Percentiles rank a stretch among this genome's conserved stretches.
These are phyloP conservation scores for Argopecten irradians DNA, from an alignment of 1,140 invertebrate species.

Conservation along the genomic window DNA sequence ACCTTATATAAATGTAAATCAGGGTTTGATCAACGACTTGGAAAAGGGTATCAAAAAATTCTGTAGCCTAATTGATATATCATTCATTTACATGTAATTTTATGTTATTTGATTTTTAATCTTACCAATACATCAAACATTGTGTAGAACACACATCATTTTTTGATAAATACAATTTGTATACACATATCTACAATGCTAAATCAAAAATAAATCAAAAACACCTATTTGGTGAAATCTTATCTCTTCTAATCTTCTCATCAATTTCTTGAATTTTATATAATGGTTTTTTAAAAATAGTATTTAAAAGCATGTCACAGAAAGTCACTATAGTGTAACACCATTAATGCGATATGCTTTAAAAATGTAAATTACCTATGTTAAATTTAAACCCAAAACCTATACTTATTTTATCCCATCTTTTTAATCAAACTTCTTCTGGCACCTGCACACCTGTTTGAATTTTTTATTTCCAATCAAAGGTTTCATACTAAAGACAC, in stretches of 20 bases:
- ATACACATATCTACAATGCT: not conserved
- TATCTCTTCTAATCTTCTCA: not conserved
- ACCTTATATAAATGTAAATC: not conserved
- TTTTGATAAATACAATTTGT: not conserved
- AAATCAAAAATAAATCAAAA: not conserved
- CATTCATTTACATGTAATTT: no score
- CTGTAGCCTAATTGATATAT: not conserved
- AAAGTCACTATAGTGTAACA: no score
- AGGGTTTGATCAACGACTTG: not conserved
- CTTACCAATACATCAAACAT: not conserved
- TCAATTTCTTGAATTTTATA: not conserved
- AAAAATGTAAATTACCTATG: no score
- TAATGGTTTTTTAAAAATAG: not conserved
- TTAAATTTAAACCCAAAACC: no score
- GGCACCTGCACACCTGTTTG: no score
- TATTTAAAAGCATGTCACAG: no score
- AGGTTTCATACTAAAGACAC: no score
- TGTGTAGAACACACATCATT: not conserved
- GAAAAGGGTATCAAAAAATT: not conserved
- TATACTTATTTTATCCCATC: no score
- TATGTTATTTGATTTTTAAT: no score
- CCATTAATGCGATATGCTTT: no score
- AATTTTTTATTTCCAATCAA: no score
- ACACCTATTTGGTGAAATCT: not conserved
- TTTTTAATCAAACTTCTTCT: no score